Base-by-base conservation (phyloP, 1,140 invertebrate genomes). In the Teleopsis dalmanni region DNA sequence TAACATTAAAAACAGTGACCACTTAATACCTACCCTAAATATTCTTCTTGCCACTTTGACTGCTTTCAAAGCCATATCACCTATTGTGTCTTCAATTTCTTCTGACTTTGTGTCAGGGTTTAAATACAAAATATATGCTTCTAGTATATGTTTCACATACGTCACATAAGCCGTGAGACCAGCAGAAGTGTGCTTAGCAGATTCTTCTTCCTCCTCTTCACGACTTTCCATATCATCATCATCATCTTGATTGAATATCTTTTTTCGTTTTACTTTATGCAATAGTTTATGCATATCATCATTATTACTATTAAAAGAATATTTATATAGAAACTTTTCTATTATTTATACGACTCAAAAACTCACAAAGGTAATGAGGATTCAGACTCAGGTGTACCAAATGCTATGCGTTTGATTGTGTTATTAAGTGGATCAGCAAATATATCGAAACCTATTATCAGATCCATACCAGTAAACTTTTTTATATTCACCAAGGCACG, bases 361-460 rank as follows among this genome's bases (percentile, higher is more conserved):
- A 58, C 56, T 61, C 72, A 85, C 83, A 81, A 82, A 16, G 82
- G 82, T 58, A 86, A 78, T 5, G 80, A 78, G 52, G 76, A 79
- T 0, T 73, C 69, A 2, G 71, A 72, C 54, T 77, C 75, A 2
- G 82, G 81, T 14, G 77, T 74, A 36, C 82, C 82, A 48, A 86
- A 65, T 5, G 78, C 73, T 21, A 86, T 73, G 40, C 81, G 68
- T 59, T 82, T 84, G 2, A 76, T 62, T 3, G 75, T 78, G 3
- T 77, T 76, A 57, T 86, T 84, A 40, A 74, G 76, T 0, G 81
- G 79, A 73, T 85, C 81, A 0, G 78, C 74, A 56, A 78, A 76
- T n/a, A 85, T 75, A 48, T 79, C 76, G 40, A 84, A 79, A 0
- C 83, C 82, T 47, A 86, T 78, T 2, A 85, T 76, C 1, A 84